Conservation (phyloP, 2,113 vertebrate species). For the Jacana jacana region DNA sequence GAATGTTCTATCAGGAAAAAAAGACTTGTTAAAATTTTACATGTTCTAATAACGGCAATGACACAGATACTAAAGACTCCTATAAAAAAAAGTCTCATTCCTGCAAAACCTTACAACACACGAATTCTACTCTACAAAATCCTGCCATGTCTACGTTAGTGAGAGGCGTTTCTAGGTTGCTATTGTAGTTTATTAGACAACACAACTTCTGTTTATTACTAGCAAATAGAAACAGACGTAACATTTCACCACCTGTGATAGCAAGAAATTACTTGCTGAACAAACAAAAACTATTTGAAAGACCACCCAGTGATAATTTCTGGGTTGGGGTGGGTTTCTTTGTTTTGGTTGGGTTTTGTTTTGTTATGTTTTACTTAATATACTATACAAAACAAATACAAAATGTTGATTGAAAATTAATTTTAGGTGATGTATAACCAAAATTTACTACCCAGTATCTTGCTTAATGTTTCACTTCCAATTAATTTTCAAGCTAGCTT, state of each 20-base stretch:
- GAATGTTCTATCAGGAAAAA: constrained; percentile 11
- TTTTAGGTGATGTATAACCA: neutral
- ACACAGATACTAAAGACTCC: neutral
- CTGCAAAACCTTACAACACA: neutral
- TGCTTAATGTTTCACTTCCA: neutral
- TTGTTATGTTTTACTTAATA: neutral
- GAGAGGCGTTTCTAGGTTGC: neutral
- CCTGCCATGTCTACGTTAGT: neutral
- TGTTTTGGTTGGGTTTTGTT: neutral
- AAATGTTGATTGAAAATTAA: neutral
- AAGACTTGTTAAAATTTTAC: constrained; percentile 17
- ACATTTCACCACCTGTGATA: neutral
- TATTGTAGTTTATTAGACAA: neutral
- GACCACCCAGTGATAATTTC: neutral
- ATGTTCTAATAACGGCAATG: constrained; percentile 32
- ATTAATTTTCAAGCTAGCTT: neutral
- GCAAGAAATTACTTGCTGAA: neutral
- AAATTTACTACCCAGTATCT: neutral
- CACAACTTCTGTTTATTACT: neutral
- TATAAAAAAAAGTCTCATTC: constrained; percentile 6
- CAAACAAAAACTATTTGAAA: neutral
- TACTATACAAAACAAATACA: neutral
- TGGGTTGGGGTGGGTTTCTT: neutral
- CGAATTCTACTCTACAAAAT: neutral
- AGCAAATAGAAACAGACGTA: neutral